phyloP scores from a whole-genome alignment of 2,113 vertebrate genomes.

The Acanthisitta chloris region DNA sequence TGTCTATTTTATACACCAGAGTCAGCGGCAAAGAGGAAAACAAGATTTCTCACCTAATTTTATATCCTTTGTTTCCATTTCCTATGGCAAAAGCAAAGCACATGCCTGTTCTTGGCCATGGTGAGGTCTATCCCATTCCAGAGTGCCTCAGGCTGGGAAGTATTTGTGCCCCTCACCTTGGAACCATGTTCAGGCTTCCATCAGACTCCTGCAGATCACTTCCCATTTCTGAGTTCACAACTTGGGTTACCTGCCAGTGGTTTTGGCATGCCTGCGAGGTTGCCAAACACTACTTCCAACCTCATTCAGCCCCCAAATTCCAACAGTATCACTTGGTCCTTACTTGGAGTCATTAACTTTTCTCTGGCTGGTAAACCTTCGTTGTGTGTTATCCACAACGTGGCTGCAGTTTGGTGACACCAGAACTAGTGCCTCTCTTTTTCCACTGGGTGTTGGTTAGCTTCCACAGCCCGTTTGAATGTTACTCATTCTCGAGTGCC shows the following conservation, averaged over 20 bases:
- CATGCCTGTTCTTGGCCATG: neutral
- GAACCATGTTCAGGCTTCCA: neutral
- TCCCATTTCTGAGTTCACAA: neutral
- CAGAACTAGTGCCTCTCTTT: neutral
- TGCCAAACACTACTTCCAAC: neutral
- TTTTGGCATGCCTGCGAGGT: neutral
- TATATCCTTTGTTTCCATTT: constrained; percentile 39
- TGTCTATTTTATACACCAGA: neutral
- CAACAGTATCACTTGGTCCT: neutral
- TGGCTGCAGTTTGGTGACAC: neutral
- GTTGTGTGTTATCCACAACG: neutral
- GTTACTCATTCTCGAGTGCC: neutral
- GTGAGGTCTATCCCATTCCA: neutral
- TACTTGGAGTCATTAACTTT: neutral
- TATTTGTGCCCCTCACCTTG: neutral
- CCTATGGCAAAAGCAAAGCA: neutral
- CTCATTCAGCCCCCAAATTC: neutral
- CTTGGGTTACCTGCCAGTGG: neutral
- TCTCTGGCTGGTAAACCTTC: neutral
- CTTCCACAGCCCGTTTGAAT: neutral
- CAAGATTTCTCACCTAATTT: constrained; percentile 17
- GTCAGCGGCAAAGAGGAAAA: neutral
- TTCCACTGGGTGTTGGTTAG: neutral
- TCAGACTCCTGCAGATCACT: neutral
- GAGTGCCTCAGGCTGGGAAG: neutral